phyloP scores from a whole-genome alignment of 1,140 invertebrate genomes.

The Papilio polyxenes region DNA sequence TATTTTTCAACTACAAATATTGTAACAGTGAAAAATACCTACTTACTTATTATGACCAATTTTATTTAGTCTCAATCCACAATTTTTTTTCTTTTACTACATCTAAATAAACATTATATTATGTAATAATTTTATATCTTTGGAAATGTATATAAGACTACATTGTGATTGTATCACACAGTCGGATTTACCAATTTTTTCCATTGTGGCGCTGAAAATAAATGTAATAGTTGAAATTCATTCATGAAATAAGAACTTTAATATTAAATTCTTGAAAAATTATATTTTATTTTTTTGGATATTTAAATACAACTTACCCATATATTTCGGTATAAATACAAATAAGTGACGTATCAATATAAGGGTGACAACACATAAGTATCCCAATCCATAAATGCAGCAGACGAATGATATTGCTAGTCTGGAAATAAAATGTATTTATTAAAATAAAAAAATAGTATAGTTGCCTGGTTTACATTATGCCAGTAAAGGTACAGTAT shows the following conservation, averaged over 20 bases:
- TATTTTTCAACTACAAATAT: background rate
- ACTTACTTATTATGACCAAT: conserved; percentile 4
- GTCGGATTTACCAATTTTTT: conserved; percentile 56
- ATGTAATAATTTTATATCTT: background rate
- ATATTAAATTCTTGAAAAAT: background rate
- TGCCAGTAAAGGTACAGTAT: too few species aligned
- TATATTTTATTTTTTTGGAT: background rate
- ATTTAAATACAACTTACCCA: conserved; percentile 55
- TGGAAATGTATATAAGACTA: conserved; percentile 4
- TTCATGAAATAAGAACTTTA: too few species aligned
- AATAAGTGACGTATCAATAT: conserved; percentile 66
- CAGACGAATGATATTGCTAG: conserved; percentile 62
- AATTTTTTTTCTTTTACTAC: background rate
- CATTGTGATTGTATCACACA: conserved; percentile 50
- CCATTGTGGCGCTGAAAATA: conserved; percentile 63
- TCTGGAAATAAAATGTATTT: conserved; percentile 51
- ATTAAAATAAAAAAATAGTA: too few species aligned
- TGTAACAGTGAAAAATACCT: background rate
- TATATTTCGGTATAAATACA: conserved; percentile 69
- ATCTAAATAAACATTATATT: background rate
- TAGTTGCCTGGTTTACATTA: too few species aligned
- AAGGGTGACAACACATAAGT: conserved; percentile 58
- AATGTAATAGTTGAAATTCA: background rate
- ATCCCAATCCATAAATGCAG: conserved; percentile 68
- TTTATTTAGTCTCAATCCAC: background rate